phyloP scores from a whole-genome alignment of 2,797 vertebrate genomes.

The Gila robusta region DNA sequence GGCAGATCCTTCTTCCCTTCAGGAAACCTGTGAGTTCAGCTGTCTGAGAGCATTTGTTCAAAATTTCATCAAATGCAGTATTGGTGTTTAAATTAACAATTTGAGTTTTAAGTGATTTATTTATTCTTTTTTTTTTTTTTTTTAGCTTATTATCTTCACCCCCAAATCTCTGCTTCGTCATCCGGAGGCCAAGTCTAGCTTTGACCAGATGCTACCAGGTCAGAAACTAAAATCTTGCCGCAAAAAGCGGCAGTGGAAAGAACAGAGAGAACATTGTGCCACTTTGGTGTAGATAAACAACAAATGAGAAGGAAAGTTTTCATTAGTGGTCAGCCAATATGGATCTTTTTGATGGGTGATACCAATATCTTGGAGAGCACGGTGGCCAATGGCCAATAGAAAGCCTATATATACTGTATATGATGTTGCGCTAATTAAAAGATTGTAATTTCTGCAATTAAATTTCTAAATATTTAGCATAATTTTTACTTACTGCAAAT shows the following conservation, averaged over 20 bases:
- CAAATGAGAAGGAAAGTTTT: neutral
- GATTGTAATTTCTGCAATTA: neutral
- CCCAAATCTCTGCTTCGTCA: constrained; percentile 89
- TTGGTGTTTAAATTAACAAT: neutral
- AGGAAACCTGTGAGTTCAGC: constrained; percentile 85
- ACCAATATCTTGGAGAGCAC: no score
- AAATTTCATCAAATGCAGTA: neutral
- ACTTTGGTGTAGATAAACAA: neutral
- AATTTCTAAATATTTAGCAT: neutral
- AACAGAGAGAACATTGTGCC: neutral
- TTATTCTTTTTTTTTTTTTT: neutral
- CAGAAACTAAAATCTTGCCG: constrained; percentile 2
- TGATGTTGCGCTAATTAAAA: no score
- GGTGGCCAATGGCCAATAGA: no score
- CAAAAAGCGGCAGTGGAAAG: no score
- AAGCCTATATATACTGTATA: no score
- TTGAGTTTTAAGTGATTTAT: neutral
- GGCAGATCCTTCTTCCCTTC: constrained; percentile 89
- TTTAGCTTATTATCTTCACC: constrained; percentile 88
- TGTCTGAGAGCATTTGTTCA: neutral
- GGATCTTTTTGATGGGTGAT: no score
- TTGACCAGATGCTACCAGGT: constrained; percentile 89
- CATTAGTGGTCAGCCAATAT: neutral
- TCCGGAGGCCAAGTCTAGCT: constrained; percentile 87
- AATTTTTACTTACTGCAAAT: neutral